These are phyloP conservation scores for Orthonevra nobilis DNA, from an alignment of 2,888 invertebrate genomes.

Conservation along the genomic window DNA sequence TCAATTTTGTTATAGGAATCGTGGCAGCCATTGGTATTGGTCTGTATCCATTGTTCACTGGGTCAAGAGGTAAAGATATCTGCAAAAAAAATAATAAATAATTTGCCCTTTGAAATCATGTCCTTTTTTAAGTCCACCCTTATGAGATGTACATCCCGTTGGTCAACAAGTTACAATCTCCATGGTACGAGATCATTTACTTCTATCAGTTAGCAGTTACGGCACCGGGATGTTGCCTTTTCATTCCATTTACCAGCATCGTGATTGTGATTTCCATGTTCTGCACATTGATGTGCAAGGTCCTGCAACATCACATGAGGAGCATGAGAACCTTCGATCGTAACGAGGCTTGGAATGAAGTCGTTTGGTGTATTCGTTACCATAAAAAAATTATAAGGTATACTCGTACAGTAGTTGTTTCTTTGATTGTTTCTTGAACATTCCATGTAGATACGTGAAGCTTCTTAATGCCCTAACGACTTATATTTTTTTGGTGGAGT, in stretches of 20 bases:
- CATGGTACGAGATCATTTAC: conserved; percentile 75
- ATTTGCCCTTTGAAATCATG: not conserved
- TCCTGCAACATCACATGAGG: conserved; percentile 73
- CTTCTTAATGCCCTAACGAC: conserved; percentile 34
- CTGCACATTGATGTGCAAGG: conserved; percentile 73
- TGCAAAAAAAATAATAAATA: too few species aligned
- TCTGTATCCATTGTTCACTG: conserved; percentile 74
- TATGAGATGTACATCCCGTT: conserved; percentile 73
- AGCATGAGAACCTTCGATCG: conserved; percentile 64
- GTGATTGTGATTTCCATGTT: conserved; percentile 74
- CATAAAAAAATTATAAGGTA: conserved; percentile 74
- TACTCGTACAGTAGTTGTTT: not conserved
- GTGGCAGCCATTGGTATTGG: conserved; percentile 74
- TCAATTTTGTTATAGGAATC: conserved; percentile 75
- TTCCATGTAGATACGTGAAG: conserved; percentile 68
- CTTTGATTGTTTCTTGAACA: conserved; percentile 52
- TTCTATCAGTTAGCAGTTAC: conserved; percentile 73
- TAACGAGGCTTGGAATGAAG: conserved; percentile 66
- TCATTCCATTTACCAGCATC: conserved; percentile 74
- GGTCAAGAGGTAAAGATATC: conserved; percentile 71
- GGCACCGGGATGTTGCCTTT: conserved; percentile 75
- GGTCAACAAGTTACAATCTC: conserved; percentile 72
- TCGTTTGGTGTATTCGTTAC: conserved; percentile 74
- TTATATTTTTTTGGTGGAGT: conserved; percentile 28
- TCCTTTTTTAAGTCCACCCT: conserved; percentile 72